Conservation (phyloP, 2,113 vertebrate species). For the Gasterosteus aculeatus region DNA sequence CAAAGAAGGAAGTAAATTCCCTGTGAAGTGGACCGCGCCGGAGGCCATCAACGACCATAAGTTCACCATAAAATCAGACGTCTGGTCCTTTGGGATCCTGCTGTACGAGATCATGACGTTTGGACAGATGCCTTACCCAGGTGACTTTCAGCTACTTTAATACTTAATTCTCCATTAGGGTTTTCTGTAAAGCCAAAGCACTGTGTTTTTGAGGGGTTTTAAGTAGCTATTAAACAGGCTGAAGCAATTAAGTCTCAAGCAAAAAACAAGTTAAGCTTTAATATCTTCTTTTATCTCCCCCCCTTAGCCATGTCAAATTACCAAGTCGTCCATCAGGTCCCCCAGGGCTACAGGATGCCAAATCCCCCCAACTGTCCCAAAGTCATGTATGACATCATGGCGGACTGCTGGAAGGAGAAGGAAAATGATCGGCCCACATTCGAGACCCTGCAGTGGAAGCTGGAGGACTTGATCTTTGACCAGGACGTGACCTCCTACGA, state of each 20-base stretch:
- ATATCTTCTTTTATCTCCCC: conserved; percentile 18
- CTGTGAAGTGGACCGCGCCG: conserved; percentile 96
- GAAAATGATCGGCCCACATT: conserved; percentile 85
- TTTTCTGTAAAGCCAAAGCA: not conserved
- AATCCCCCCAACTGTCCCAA: conserved; percentile 82
- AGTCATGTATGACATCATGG: conserved; percentile 87
- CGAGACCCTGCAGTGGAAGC: conserved; percentile 82
- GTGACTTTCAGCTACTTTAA: conserved; percentile 67
- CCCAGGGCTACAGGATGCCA: conserved; percentile 85
- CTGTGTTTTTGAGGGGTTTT: not conserved
- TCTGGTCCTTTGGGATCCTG: conserved; percentile 97
- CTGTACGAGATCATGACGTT: conserved; percentile 96
- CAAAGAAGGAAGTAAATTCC: conserved; percentile 88
- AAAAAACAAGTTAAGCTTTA: not conserved
- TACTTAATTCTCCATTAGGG: not conserved
- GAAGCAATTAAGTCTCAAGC: too few species aligned
- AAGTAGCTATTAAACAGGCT: not conserved
- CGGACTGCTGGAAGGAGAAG: conserved; percentile 85
- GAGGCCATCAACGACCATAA: conserved; percentile 87
- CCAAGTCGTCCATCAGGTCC: conserved; percentile 85
- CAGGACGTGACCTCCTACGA: conserved; percentile 66
- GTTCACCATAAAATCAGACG: conserved; percentile 94
- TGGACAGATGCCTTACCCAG: conserved; percentile 90
- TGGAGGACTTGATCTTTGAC: conserved; percentile 86
- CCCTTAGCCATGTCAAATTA: conserved; percentile 83